Evolutionary conservation across 2,888 invertebrate species (phyloP), one percentile per base, ranked within the genome.

Genomic region (Diaprepes abbreviatus): DNA sequence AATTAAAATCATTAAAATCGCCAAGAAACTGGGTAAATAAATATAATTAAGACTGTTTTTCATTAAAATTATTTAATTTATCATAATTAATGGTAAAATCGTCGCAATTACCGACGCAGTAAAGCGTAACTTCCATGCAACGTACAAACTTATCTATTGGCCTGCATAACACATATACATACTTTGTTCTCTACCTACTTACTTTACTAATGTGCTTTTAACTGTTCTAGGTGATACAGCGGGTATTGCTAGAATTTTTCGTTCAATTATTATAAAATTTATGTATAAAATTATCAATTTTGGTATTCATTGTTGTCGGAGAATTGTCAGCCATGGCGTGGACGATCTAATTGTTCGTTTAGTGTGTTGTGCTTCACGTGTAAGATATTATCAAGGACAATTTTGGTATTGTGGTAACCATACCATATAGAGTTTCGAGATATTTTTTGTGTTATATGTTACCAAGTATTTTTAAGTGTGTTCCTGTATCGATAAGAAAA

Each of bases 111-210:
- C 0, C 17, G 52, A 24, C 31, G 38, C 12, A 43, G 36, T 19
- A 19, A 33, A 66, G 66, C 66, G 66, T 66, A 66, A 66, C 66
- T 66, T 43, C 54, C 59, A 60, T 66, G 66, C 66, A 60, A 59
- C 58, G 36, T 31, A 33, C 21, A 35, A 60, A 33, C 2, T 66
- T 19, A 66, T 33, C 52, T 33, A 60, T 38, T 58, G 21, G 59
- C 59, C 38, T 66, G 66, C 66, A 66, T 66, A 52, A 52, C 59
- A 59, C 52, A 59, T 17, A 52, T 35, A 54, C 54, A 17, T 54
- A 54, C 36, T 35, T 19, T 3, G 35, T 54, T 54, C 19, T 55
- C 21, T 55, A 55, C 17, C 24, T 52, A 31, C 54, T 33, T 50
- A 36, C 50, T 12, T 36, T 48, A 58, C 57, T 66, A 66, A 58